Conservation (phyloP, 2,888 invertebrate species). For the Podabrus alpinus region DNA sequence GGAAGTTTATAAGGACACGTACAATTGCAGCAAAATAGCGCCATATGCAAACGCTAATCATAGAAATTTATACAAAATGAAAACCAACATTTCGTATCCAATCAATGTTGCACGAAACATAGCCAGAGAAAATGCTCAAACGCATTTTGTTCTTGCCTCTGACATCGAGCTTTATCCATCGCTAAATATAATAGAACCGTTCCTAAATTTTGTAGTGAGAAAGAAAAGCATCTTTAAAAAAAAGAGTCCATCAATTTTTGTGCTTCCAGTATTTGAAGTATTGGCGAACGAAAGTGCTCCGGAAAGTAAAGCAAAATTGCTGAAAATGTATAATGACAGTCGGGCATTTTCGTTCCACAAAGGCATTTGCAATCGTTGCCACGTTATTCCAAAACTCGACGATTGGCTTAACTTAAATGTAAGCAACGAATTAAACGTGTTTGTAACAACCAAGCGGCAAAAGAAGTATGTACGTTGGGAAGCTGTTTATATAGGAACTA, state of each 20-base stretch:
- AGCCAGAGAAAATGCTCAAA: slow-evolving; percentile 43
- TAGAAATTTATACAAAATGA: slow-evolving; percentile 39
- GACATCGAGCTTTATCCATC: slow-evolving; percentile 49
- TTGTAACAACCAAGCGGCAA: slow-evolving; percentile 53
- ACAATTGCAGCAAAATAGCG: slow-evolving; percentile 26
- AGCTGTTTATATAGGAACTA: slow-evolving; percentile 60
- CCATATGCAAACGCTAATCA: slow-evolving; percentile 23
- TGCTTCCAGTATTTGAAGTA: slow-evolving; percentile 46
- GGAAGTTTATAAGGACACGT: slow-evolving; percentile 36
- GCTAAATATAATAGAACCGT: slow-evolving; percentile 40
- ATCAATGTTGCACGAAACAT: slow-evolving; percentile 48
- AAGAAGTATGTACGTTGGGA: slow-evolving; percentile 56
- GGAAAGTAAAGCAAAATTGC: slow-evolving; percentile 68
- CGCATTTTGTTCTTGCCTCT: slow-evolving; percentile 46
- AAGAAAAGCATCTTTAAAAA: slow-evolving; percentile 30
- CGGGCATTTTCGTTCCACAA: slow-evolving; percentile 60
- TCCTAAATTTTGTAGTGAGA: slow-evolving; percentile 37
- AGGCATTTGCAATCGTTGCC: slow-evolving; percentile 58
- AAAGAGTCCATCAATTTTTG: slow-evolving; percentile 31
- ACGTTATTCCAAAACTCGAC: slow-evolving; percentile 54
- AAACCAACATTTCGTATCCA: slow-evolving; percentile 42
- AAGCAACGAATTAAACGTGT: slow-evolving; percentile 47
- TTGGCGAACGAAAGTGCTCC: slow-evolving; percentile 62
- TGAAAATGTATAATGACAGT: slow-evolving; percentile 45
- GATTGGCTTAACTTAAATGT: slow-evolving; percentile 50